Evolutionary conservation across 2,888 invertebrate species (phyloP), one percentile per base, ranked within the genome.

Genomic region (Frankliniella fusca): DNA sequence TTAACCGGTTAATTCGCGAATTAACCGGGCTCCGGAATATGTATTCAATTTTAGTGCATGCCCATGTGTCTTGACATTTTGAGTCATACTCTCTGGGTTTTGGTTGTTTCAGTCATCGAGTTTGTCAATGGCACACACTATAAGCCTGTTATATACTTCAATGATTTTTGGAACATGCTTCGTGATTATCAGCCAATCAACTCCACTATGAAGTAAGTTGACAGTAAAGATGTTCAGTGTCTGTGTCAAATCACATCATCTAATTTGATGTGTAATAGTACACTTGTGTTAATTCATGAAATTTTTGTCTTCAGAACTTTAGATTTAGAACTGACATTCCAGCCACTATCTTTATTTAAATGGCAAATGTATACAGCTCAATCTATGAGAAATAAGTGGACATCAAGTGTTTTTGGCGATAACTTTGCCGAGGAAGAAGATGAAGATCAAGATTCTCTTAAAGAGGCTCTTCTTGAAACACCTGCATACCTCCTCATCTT

Each of bases 301-400:
- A 80, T 76, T 54, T 70, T 81, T 76, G 83, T 82, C 85, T 85
- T 18, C 84, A 88, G 88, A n/a, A 85, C 84, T 54, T 88, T 95
- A 61, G 90, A 93, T 70, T 89, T 97, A 27, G 91, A 91, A 84
- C 86, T 97, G 83, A 94, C 94, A 20, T 95, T 92, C 87, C 95
- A 97, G 87, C 99, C 99, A 0, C 89, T 99, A 84, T 96, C 97
- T 82, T 90, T 99, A 86, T 97, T 99, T 88, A 98, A 97, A 88
- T 99, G 98, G 97, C 99, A 99, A 89, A 89, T 99, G 85, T 99
- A 99, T 88, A 95, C 97, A 3, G 97, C 99, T 10, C 99, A 99
- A 88, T 93, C 94, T 61, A 96, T 97, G 95, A 91, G 95, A 85
- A 95, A 94, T 86, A 95, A 95, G 88, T 94, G 97, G 92, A 90